These are phyloP conservation scores for Telenomus remus DNA, from an alignment of 1,140 invertebrate species.

Conservation along the genomic window DNA sequence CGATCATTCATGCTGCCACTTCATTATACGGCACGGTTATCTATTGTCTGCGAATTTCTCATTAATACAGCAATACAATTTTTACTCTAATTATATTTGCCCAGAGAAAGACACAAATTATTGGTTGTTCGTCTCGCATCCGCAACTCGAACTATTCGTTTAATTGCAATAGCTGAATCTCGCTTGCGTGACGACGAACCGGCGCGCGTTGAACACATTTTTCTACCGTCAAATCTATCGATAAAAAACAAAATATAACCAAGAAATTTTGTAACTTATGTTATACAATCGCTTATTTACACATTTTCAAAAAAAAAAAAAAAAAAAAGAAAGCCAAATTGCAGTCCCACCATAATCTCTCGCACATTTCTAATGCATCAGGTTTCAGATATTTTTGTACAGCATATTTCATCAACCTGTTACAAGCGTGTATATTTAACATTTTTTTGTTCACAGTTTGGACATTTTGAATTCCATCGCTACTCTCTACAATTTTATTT, in stretches of 20 bases:
- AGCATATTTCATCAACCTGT: too few relatives aligned
- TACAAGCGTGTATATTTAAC: too few relatives aligned
- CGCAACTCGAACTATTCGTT: slow-evolving; percentile 41
- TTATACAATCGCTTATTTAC: slow-evolving; percentile 24
- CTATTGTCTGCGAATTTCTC: slow-evolving; percentile 39
- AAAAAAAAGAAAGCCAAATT: slow-evolving; percentile 6
- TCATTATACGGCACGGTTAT: slow-evolving; percentile 17
- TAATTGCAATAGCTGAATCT: slow-evolving; percentile 33
- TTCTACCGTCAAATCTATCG: not conserved
- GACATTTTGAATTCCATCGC: slow-evolving; percentile 43
- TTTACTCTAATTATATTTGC: slow-evolving; percentile 47
- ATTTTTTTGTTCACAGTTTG: not conserved
- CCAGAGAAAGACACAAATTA: slow-evolving; percentile 44
- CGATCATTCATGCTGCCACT: slow-evolving; percentile 22
- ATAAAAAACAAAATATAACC: slow-evolving; percentile 1
- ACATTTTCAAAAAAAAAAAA: not conserved
- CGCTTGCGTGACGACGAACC: slow-evolving; percentile 25
- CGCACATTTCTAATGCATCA: too few relatives aligned
- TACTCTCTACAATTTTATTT: slow-evolving; percentile 37
- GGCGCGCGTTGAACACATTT: slow-evolving; percentile 6
- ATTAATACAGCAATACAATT: slow-evolving; percentile 24
- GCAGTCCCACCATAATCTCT: not conserved
- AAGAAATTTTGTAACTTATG: slow-evolving; percentile 21
- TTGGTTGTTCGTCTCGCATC: slow-evolving; percentile 30
- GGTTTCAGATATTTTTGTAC: too few relatives aligned